Conservation (phyloP, 2,888 invertebrate genomes). For the Abrostola tripartita region DNA sequence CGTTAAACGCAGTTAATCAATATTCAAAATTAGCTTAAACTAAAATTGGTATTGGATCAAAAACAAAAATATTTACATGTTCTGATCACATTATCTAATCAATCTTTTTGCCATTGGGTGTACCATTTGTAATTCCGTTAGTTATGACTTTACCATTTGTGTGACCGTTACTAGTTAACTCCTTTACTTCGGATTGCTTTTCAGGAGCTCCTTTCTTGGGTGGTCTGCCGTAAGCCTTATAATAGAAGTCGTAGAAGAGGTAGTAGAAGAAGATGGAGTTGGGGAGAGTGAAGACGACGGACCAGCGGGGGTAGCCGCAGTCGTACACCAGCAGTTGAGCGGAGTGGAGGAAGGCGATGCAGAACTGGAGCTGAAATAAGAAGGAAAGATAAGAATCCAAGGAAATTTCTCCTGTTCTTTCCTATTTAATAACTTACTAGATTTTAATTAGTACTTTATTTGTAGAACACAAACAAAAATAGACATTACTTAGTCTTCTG, state of each 20-base stretch:
- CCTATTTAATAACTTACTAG: too few relatives aligned
- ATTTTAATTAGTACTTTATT: too few relatives aligned
- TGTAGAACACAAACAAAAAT: too few relatives aligned
- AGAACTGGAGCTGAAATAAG: slow-evolving; percentile 94
- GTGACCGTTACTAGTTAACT: slow-evolving; percentile 60
- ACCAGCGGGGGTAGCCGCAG: slow-evolving; percentile 96
- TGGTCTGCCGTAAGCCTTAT: slow-evolving; percentile 90
- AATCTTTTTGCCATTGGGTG: slow-evolving; percentile 51
- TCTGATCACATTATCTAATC: slow-evolving; percentile 42
- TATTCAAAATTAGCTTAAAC: slow-evolving; percentile 56
- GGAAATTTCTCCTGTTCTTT: too few relatives aligned
- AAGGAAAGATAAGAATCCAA: slow-evolving; percentile 14
- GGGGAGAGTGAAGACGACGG: slow-evolving; percentile 94
- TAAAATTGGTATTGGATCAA: slow-evolving; percentile 55
- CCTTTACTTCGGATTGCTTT: slow-evolving; percentile 57
- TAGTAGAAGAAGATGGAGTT: slow-evolving; percentile 98
- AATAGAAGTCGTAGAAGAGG: slow-evolving; percentile 97
- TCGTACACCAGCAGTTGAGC: slow-evolving; percentile 95
- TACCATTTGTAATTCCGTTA: slow-evolving; percentile 51
- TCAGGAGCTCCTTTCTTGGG: slow-evolving; percentile 52
- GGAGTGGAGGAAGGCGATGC: slow-evolving; percentile 95
- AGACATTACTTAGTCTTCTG: too few relatives aligned
- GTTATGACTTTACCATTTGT: slow-evolving; percentile 54
- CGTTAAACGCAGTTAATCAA: slow-evolving; percentile 42
- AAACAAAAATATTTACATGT: slow-evolving; percentile 54